Percentiles rank a stretch among this genome's conserved stretches.
phyloP scores from a whole-genome alignment of 2,113 vertebrate genomes.

The Ivindomyrus marchei region DNA sequence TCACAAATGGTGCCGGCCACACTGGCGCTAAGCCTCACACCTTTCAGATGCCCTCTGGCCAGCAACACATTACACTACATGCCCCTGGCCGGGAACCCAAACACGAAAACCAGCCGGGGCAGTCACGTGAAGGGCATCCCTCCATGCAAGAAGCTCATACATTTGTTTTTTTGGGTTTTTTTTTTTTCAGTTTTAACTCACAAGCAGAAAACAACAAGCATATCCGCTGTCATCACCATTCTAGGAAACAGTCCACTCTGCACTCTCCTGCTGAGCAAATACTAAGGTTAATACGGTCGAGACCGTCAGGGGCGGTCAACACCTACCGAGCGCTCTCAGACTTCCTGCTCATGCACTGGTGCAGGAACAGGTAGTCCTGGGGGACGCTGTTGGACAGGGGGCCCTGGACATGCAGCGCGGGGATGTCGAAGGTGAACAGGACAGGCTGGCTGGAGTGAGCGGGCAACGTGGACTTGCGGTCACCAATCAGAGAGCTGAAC shows the following conservation, averaged over 20 bases:
- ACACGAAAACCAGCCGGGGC: neutral
- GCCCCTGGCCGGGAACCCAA: neutral
- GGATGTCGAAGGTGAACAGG: slow-evolving; percentile 88
- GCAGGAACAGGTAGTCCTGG: slow-evolving; percentile 95
- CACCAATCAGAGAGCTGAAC: slow-evolving; percentile 70
- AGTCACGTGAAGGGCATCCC: neutral
- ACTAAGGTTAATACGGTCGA: slow-evolving; percentile 23
- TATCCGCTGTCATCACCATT: neutral
- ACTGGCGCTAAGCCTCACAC: neutral
- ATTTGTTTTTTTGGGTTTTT: neutral
- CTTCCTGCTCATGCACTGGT: slow-evolving; percentile 95
- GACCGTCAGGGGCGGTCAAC: neutral
- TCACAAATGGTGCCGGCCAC: neutral
- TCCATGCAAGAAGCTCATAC: neutral
- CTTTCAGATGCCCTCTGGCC: neutral
- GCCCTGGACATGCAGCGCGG: slow-evolving; percentile 63
- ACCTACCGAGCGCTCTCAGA: slow-evolving; percentile 82
- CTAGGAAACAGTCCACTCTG: neutral
- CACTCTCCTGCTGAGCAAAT: neutral
- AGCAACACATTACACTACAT: neutral
- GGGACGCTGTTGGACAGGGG: slow-evolving; percentile 86
- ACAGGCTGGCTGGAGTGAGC: slow-evolving; percentile 92
- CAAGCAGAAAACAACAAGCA: neutral
- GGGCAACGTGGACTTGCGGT: slow-evolving; percentile 65
- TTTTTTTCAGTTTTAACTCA: neutral